Percentiles rank a stretch among this genome's conserved stretches.
Conservation (phyloP, 2,888 invertebrate genomes). For the Trisateles emortualis region DNA sequence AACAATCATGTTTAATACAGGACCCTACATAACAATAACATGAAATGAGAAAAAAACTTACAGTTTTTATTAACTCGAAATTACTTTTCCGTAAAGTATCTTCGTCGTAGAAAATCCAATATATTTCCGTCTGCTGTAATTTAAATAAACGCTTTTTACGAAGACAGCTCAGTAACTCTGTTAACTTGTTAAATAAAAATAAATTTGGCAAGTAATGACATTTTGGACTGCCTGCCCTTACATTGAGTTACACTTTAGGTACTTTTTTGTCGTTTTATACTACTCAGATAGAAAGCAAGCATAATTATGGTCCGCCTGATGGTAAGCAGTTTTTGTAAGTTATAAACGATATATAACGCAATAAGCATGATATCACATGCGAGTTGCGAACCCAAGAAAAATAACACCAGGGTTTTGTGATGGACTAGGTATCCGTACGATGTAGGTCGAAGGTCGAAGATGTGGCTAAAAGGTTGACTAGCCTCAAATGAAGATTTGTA, state of each 20-base stretch:
- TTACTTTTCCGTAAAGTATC: constrained; percentile 43
- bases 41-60: constrained; percentile 22
- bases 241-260: too few species aligned
- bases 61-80: constrained; percentile 41
- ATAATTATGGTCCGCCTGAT: too few species aligned
- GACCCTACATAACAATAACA: constrained; percentile 21
- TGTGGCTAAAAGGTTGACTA: too few species aligned
- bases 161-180: constrained; percentile 39
- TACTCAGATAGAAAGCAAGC: too few species aligned
- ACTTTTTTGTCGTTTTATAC: too few species aligned
- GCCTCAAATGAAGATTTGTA: too few species aligned
- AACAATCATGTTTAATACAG: constrained; percentile 13
- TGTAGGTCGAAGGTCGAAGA: too few species aligned
- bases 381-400: too few species aligned
- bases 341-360: constrained; percentile 24
- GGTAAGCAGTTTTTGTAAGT: constrained; percentile 17
- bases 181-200: constrained; percentile 53
- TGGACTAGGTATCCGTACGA: too few species aligned
- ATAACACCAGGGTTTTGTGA: too few species aligned
- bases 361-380: too few species aligned
- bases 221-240: constrained; percentile 37
- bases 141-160: constrained; percentile 52
- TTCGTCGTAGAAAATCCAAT: constrained; percentile 42
- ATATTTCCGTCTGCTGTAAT: constrained; percentile 45
- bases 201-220: constrained; percentile 45